phyloP scores from a whole-genome alignment of 1,140 invertebrate species.

The Sitophilus oryzae region DNA sequence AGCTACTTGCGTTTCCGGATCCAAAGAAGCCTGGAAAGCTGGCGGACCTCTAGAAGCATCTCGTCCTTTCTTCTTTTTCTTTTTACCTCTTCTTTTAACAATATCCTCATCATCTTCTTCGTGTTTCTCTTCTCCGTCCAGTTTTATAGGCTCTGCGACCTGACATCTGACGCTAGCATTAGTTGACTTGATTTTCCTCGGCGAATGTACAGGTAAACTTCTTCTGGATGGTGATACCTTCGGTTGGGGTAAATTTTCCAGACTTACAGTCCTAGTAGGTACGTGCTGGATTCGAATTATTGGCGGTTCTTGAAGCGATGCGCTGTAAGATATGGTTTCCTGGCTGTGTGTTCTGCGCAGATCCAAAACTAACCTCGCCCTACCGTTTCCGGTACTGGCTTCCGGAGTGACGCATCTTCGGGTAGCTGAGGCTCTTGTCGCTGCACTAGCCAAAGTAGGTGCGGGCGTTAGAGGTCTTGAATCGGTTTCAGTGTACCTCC shows the following conservation, averaged over 20 bases:
- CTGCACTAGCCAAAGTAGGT: slow-evolving; percentile 60
- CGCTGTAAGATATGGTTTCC: slow-evolving; percentile 36
- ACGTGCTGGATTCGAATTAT: slow-evolving; percentile 35
- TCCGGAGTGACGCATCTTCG: slow-evolving; percentile 50
- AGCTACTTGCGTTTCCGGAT: slow-evolving; percentile 56
- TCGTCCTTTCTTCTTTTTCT: slow-evolving; percentile 45
- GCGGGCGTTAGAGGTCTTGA: slow-evolving; percentile 69
- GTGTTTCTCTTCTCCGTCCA: slow-evolving; percentile 15
- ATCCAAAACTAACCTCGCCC: slow-evolving; percentile 47
- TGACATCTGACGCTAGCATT: slow-evolving; percentile 5
- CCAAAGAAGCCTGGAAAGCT: slow-evolving; percentile 46
- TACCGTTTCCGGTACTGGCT: slow-evolving; percentile 37
- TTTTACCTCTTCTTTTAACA: slow-evolving; percentile 44
- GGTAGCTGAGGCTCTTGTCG: slow-evolving; percentile 43
- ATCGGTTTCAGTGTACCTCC: slow-evolving; percentile 69
- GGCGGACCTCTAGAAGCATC: slow-evolving; percentile 49
- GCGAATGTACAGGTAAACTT: slow-evolving; percentile 13
- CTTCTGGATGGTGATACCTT: slow-evolving; percentile 2
- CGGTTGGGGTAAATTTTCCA: slow-evolving; percentile 17
- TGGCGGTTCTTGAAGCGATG: slow-evolving; percentile 25
- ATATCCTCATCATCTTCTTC: slow-evolving; percentile 38
- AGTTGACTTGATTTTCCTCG: slow-evolving; percentile 20
- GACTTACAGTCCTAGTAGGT: slow-evolving; percentile 26
- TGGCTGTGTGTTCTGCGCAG: slow-evolving; percentile 54
- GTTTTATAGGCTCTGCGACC: not conserved